These are phyloP conservation scores for Cephonodes hylas DNA, from an alignment of 2,888 invertebrate genomes.

Conservation along the genomic window DNA sequence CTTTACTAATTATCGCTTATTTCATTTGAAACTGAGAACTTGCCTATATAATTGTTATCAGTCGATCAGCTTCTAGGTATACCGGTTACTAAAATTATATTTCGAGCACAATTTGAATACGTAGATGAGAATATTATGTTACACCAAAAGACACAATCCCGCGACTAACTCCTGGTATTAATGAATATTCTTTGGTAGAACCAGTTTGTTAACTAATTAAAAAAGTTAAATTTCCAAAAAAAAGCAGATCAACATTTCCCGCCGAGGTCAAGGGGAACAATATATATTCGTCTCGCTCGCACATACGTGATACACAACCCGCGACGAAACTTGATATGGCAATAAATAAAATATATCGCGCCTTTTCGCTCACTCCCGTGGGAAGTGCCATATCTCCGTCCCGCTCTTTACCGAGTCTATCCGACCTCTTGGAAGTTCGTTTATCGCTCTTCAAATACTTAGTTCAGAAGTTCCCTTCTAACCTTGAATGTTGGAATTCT, in stretches of 20 bases:
- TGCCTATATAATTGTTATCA: too few species aligned
- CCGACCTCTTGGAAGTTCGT: conserved; percentile 55
- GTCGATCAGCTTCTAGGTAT: too few species aligned
- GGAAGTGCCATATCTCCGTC: conserved; percentile 32
- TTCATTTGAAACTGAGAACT: too few species aligned
- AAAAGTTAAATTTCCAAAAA: conserved; percentile 43
- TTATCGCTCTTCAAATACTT: conserved; percentile 75
- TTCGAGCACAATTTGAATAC: background rate
- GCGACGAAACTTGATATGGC: conserved; percentile 67
- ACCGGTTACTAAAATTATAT: too few species aligned
- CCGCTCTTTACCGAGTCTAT: conserved; percentile 45
- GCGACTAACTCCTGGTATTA: conserved; percentile 1
- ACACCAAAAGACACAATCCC: background rate
- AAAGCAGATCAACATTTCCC: conserved; percentile 47
- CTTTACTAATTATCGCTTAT: too few species aligned
- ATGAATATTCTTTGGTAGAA: conserved; percentile 14
- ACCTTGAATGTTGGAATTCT: conserved; percentile 70
- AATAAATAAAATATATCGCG: conserved; percentile 69
- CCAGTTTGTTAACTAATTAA: conserved; percentile 40
- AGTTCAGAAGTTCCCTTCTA: conserved; percentile 66
- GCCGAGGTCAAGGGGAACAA: conserved; percentile 44
- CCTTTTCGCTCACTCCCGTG: conserved; percentile 38
- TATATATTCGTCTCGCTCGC: conserved; percentile 53
- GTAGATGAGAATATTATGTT: background rate
- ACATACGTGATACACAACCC: conserved; percentile 45